Evolutionary conservation across 2,113 vertebrate species (phyloP).

Genomic region (Gymnogyps californianus): DNA sequence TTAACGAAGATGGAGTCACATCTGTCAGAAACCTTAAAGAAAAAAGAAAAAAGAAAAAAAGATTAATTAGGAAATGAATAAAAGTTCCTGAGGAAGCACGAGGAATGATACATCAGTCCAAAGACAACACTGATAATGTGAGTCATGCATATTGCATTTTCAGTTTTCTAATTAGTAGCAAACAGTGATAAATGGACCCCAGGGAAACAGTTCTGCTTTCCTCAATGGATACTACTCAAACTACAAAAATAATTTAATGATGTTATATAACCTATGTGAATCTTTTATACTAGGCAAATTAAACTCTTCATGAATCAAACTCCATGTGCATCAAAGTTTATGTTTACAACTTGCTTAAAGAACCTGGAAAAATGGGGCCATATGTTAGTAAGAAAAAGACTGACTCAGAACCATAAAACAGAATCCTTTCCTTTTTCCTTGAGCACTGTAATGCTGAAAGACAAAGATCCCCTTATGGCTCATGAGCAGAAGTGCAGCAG

Average conservation of each 20-base stretch:
- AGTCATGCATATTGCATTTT: slow-evolving; percentile 16
- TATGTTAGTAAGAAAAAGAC: slow-evolving; percentile 57
- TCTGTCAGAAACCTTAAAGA: slow-evolving; percentile 81
- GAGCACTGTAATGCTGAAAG: neutral
- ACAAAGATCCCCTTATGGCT: slow-evolving; percentile 40
- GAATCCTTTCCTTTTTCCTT: neutral
- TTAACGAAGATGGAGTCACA: slow-evolving; percentile 91
- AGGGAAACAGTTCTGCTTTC: slow-evolving; percentile 33
- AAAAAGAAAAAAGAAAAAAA: neutral
- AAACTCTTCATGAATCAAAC: slow-evolving; percentile 53
- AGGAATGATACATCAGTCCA: neutral
- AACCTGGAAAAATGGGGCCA: slow-evolving; percentile 36
- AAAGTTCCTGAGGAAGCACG: neutral
- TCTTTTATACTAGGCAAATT: slow-evolving; percentile 30
- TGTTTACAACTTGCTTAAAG: slow-evolving; percentile 46
- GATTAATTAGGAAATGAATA: neutral
- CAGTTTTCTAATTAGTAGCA: slow-evolving; percentile 57
- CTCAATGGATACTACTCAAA: slow-evolving; percentile 22
- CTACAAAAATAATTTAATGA: slow-evolving; percentile 52
- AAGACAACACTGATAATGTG: neutral
- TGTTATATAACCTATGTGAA: slow-evolving; percentile 31
- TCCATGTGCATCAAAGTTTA: slow-evolving; percentile 39
- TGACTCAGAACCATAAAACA: slow-evolving; percentile 47
- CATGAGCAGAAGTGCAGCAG: neutral
- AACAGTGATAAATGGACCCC: slow-evolving; percentile 52